Percentiles rank a stretch among this genome's conserved stretches.
phyloP scores from a whole-genome alignment of 2,797 vertebrate genomes.

The Pitangus sulphuratus region DNA sequence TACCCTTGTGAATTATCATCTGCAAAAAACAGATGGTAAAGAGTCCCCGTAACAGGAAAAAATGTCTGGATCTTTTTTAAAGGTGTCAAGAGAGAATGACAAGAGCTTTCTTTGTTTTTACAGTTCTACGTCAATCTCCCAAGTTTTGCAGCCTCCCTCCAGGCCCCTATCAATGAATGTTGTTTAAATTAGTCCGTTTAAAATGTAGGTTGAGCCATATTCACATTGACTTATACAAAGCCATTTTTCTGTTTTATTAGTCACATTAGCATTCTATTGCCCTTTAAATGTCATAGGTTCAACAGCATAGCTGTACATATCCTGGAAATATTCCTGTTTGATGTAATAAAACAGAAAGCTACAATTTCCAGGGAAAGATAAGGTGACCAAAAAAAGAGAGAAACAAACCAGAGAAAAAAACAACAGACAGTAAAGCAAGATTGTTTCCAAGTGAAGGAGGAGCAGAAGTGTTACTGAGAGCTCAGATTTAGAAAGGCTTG shows the following conservation, averaged over 20 bases:
- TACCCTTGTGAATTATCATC: background rate
- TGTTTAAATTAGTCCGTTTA: slow-evolving; percentile 48
- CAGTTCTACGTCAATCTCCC: background rate
- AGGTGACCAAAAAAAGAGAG: background rate
- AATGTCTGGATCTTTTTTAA: background rate
- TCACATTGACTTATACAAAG: slow-evolving; percentile 32
- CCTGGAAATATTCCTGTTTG: slow-evolving; percentile 55
- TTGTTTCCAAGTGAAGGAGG: background rate
- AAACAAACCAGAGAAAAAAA: background rate
- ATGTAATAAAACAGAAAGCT: slow-evolving; percentile 53
- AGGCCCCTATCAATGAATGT: background rate
- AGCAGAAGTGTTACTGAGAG: background rate
- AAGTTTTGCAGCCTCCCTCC: background rate
- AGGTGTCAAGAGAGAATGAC: background rate
- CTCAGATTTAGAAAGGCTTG: background rate
- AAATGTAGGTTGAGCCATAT: slow-evolving; percentile 38
- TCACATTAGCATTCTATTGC: slow-evolving; percentile 66
- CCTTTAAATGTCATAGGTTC: slow-evolving; percentile 76
- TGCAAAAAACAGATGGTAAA: background rate
- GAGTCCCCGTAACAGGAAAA: background rate
- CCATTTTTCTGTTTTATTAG: slow-evolving; percentile 71
- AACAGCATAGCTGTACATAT: slow-evolving; percentile 49
- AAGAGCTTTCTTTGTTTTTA: slow-evolving; percentile 6
- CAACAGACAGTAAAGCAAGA: background rate
- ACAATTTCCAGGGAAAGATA: slow-evolving; percentile 51